Conservation (phyloP, 2,888 invertebrate genomes). For the Listrodromus nycthemerus region DNA sequence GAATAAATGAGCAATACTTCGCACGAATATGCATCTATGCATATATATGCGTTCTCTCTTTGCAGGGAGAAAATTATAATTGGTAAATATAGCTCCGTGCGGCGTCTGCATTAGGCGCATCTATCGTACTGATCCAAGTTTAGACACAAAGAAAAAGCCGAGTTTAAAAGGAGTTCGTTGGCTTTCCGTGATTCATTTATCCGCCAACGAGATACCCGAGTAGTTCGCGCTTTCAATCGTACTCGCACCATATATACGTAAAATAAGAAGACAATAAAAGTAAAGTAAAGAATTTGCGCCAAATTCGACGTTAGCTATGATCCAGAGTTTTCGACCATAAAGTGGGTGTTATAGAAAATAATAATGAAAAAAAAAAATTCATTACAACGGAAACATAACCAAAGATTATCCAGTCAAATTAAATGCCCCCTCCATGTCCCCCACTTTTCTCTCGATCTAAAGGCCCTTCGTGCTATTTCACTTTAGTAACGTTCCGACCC, state of each 20-base stretch:
- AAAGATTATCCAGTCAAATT: not conserved
- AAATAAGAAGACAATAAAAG: not conserved
- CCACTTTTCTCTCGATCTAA: not conserved
- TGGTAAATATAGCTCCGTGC: slow-evolving; percentile 44
- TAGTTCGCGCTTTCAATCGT: slow-evolving; percentile 37
- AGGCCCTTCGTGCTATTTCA: slow-evolving; percentile 12
- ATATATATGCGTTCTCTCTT: slow-evolving; percentile 5
- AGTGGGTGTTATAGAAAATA: not conserved
- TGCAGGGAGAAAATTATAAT: slow-evolving; percentile 48
- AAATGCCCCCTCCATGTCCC: not conserved
- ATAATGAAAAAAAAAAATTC: slow-evolving; percentile 3
- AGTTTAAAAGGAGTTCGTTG: slow-evolving; percentile 80
- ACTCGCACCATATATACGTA: slow-evolving; percentile 1
- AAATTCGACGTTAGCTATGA: slow-evolving; percentile 14
- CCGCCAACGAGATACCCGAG: slow-evolving; percentile 61
- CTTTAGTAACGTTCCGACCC: slow-evolving; percentile 34
- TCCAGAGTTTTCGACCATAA: slow-evolving; percentile 8
- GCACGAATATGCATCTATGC: not conserved
- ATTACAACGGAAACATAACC: slow-evolving; percentile 15
- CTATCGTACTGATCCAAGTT: slow-evolving; percentile 67
- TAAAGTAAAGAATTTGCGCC: not conserved
- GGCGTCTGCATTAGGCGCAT: slow-evolving; percentile 62
- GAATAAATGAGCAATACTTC: slow-evolving; percentile 26
- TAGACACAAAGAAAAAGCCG: slow-evolving; percentile 73
- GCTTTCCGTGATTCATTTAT: slow-evolving; percentile 73